Evolutionary conservation across 2,113 vertebrate genomes (phyloP).

Genomic region (Paracyprichromis sp.): DNA sequence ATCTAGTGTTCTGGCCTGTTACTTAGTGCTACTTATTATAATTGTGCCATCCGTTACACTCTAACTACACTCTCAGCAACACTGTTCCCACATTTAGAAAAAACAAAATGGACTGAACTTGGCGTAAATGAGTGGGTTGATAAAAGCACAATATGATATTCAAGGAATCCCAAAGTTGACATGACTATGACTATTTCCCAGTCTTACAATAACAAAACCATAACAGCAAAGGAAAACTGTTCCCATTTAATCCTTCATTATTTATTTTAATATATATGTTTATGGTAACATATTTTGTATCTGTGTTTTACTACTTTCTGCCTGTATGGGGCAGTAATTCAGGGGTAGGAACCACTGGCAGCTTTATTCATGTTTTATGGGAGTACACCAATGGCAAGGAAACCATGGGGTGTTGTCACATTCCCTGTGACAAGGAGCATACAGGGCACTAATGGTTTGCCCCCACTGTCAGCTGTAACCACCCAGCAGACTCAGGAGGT

Average conservation of each 20-base stretch:
- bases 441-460: constrained; percentile 30
- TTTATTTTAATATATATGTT: not conserved
- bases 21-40: not conserved
- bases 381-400: not conserved
- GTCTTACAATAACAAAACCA: not conserved
- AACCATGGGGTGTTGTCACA: constrained; percentile 29
- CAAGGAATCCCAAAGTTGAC: not conserved
- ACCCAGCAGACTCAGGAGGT: constrained; percentile 15
- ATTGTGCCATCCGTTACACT: not conserved
- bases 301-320: not conserved
- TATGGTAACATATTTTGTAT: not conserved
- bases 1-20: not conserved
- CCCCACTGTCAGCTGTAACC: constrained; percentile 22
- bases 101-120: not conserved
- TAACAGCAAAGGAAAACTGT: not conserved
- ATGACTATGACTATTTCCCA: not conserved
- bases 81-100: not conserved
- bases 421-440: constrained; percentile 6
- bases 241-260: not conserved
- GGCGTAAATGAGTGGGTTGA: not conserved
- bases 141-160: not conserved
- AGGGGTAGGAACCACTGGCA: not conserved
- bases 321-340: not conserved
- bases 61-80: not conserved
- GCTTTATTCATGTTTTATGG: not conserved